Evolutionary conservation across 2,888 invertebrate species (phyloP), one percentile per base, ranked within the genome.

Genomic region (Drosophila planitibia): DNA sequence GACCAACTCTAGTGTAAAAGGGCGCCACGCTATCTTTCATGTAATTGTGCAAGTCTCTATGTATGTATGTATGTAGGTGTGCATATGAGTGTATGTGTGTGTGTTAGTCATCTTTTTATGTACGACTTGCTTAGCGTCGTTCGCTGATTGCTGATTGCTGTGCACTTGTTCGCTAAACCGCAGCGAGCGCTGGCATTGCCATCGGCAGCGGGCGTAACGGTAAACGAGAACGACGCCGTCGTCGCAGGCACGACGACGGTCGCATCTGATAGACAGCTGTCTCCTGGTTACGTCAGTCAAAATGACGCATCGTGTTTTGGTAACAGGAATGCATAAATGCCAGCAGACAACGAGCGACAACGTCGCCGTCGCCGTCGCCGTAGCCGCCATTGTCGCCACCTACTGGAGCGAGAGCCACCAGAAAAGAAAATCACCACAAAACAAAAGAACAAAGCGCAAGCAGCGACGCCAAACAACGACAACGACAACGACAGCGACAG

Each of bases 221-320:
- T 89, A 78, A 84, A 76, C 77, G 80, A 67, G 55, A 65, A 62
- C 59, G 51, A 57, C 68, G 62, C 74, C 76, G 72, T 52, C 70
- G 73, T 59, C 66, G 63, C 61, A 79, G 79, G 79, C 89, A 76
- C 88, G 85, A 30, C 57, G 54, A 85, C 89, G 81, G 81, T 78
- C 85, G 70, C 87, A 77, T 70, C 87, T 87, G 91, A 93, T 92
- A 93, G 93, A 93, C 93, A 93, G 92, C 93, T 93, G 93, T 93
- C 93, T 89, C 80, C 91, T 86, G 91, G 87, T 92, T 93, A 93
- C 93, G 93, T 93, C 93, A 93, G 93, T 93, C 93, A 93, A 93
- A 93, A 92, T 93, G 93, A 93, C 93, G 93, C 93, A 93, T 93
- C 93, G 93, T 93, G 91, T 93, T 93, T 93, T 92, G 89, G 91